Percentiles rank a stretch among this genome's conserved stretches.
These are phyloP conservation scores for Myrmophylax atrothorax DNA, from an alignment of 2,113 vertebrate genomes.

Conservation along the genomic window DNA sequence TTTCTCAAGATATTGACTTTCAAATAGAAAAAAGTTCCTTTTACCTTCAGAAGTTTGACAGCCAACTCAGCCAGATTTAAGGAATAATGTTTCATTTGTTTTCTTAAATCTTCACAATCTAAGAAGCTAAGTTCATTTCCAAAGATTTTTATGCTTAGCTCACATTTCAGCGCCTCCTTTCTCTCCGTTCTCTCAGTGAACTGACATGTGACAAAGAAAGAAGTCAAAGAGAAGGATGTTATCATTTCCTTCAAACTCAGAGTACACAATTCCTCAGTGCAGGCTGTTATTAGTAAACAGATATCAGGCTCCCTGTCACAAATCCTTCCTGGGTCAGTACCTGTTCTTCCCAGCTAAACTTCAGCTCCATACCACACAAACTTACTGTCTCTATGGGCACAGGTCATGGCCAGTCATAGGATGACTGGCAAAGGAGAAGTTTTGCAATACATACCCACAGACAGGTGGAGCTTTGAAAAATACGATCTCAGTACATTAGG, in stretches of 20 bases:
- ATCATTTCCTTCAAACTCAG: not conserved
- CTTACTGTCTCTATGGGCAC: not conserved
- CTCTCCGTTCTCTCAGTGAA: slow-evolving; percentile 56
- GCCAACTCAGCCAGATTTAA: slow-evolving; percentile 78
- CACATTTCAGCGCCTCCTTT: slow-evolving; percentile 65
- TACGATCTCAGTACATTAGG: not conserved
- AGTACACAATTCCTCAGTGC: not conserved
- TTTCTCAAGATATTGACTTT: not conserved
- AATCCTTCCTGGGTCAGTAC: not conserved
- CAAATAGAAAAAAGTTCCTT: not conserved
- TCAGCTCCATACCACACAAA: not conserved
- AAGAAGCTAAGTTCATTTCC: slow-evolving; percentile 83
- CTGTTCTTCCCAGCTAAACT: not conserved
- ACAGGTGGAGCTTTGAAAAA: not conserved
- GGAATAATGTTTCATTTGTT: slow-evolving; percentile 71
- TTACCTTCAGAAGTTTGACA: slow-evolving; percentile 86
- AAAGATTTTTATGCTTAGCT: slow-evolving; percentile 82
- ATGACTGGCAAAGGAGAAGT: not conserved
- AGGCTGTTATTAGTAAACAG: not conserved
- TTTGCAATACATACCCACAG: not conserved
- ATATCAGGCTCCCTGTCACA: not conserved
- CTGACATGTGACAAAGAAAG: slow-evolving; percentile 47
- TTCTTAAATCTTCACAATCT: slow-evolving; percentile 76
- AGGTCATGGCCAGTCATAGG: not conserved
- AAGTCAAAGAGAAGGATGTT: not conserved